Evolutionary conservation across 2,888 invertebrate genomes (phyloP), one percentile per base, ranked within the genome.

Genomic region (Drosophila koepferae): DNA sequence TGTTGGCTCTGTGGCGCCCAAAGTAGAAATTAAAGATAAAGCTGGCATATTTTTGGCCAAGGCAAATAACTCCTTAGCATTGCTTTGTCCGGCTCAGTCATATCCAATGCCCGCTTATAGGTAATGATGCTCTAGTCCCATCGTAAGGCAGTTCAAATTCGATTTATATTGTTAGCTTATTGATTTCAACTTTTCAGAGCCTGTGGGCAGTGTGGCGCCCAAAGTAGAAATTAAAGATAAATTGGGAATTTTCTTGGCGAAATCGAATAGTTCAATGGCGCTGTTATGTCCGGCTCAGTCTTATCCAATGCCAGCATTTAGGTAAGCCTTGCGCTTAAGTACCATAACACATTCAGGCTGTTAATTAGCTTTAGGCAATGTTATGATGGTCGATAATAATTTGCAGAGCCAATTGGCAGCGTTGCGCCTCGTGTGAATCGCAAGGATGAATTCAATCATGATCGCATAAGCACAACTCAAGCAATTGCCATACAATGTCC

Each of bases 81-180:
- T 96, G 83, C 94, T 95, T 81, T 96, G 96, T 91, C 96, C 96
- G 60, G 95, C 95, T 56, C 96, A 96, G 94, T 96, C 95, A 36
- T 95, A 93, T 91, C 95, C 95, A 64, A 94, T 94, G 69, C 95
- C 95, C 48, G 91, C 92, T 49, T 93, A 93, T 93, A 94, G 94
- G 94, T 95, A 93, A 92, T 23, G 12, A 92, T 23, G 12, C 41
- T 14, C 41, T 34, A 23, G 1, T 14, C 38, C 61, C 46, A 54
- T 31, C 49, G 46, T 60, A 18, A 9, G 53, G 55, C 74, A 65
- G 12, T 2, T 53, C 43, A 34, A 28, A 28, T 28, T 28, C 1
- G 31, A 1, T 10, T 2, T 10, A 10, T 44, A 46, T 20, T 9
- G 7, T 23, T 58, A 9, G 18, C 23, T 20, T 6, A 51, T 36